Conservation (phyloP, 2,888 invertebrate species). For the Trichopoda pennipes region DNA sequence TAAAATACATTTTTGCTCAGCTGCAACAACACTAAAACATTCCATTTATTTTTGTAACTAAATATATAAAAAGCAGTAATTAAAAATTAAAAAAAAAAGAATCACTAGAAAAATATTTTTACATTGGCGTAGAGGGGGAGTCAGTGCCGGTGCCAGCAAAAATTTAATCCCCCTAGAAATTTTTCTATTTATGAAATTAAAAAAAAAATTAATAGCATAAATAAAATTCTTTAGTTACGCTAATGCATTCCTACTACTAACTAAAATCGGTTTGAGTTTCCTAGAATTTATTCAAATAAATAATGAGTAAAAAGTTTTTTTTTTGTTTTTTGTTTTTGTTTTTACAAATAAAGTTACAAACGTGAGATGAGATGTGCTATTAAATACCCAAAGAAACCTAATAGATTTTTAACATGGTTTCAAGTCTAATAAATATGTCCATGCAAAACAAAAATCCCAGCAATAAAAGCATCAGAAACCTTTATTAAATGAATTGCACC, state of each 20-base stretch:
- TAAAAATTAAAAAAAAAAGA: background rate
- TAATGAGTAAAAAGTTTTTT: no score
- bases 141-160: no score
- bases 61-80: background rate
- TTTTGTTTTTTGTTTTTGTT: no score
- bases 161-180: no score
- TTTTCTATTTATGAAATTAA: no score
- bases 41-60: conserved; percentile 1
- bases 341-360: background rate
- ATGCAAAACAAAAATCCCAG: background rate
- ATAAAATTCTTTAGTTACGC: no score
- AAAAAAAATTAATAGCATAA: no score
- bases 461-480: background rate
- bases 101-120: no score
- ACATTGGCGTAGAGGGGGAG: no score
- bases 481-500: conserved; percentile 1
- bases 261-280: conserved; percentile 43
- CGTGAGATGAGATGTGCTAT: background rate
- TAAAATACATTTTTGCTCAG: no score
- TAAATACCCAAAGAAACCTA: conserved; percentile 1
- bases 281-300: conserved; percentile 27
- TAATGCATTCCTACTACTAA: background rate
- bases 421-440: background rate
- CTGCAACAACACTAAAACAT: background rate
- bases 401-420: background rate